Evolutionary conservation across 2,113 vertebrate genomes (phyloP), one percentile per base, ranked within the genome.

Genomic region (Mus musculus): DNA sequence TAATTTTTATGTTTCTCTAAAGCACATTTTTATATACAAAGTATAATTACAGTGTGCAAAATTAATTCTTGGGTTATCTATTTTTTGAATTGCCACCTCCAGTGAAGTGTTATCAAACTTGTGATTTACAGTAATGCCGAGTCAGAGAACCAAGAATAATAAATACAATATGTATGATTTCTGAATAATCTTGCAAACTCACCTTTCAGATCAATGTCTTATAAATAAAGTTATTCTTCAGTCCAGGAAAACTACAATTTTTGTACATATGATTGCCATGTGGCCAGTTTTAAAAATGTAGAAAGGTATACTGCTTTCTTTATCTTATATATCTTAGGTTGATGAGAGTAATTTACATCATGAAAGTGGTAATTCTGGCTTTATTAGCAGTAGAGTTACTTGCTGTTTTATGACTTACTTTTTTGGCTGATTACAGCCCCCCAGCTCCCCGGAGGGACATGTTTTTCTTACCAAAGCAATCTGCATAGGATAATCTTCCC

Each of bases 131-230:
- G 20, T 88, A 80, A 8, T 84, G 54, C 54, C 63, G 75, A 92
- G 75, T 72, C 28, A 46, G 22, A 63, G 69, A 82, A 88, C 91
- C 11, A 92, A 33, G 87, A 69, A 65, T 90, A 86, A 89, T 88
- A 85, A 90, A 78, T 72, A 13, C 78, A 61, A 46, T 92, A 65
- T 65, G 26, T 19, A 72, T 76, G 65, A 88, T 93, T 88, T 24
- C 46, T 71, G 88, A 52, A 26, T 81, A 86, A 91, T 33, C 89
- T 96, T 90, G 76, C 78, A 95, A 96, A 85, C n/a, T 88, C 85
- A 91, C 61, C 86, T 54, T 97, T 88, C 63, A 85, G n/a, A 92
- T 76, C 30, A 52, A 52, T 88, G 85, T 3, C 20, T n/a, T 52
- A 3, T 49, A 92, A 93, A 88, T 76, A 36, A 91, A 90, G 80